Evolutionary conservation across 2,797 vertebrate genomes (phyloP).

Genomic region (Sebastes vulpes): DNA sequence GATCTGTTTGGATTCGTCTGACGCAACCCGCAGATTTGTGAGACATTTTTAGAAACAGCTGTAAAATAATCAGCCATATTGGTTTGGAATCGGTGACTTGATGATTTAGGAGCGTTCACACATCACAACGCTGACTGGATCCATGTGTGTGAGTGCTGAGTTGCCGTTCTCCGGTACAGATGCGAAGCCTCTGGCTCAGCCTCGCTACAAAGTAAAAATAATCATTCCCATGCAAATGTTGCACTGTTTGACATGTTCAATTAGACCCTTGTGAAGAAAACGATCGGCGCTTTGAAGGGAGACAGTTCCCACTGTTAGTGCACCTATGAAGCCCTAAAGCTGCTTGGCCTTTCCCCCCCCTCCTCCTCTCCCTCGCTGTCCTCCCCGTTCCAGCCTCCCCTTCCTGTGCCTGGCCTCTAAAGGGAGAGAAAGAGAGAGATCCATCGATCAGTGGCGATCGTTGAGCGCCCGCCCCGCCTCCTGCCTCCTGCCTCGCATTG

Average conservation of each 20-base stretch:
- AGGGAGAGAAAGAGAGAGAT: constrained; percentile 48
- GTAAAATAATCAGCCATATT: constrained; percentile 21
- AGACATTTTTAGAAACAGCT: constrained; percentile 17
- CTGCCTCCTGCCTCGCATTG: constrained; percentile 86
- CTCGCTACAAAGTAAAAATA: constrained; percentile 52
- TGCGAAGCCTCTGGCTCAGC: constrained; percentile 34
- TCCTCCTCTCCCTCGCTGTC: constrained; percentile 25
- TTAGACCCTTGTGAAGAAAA: constrained; percentile 71
- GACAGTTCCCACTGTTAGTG: constrained; percentile 65
- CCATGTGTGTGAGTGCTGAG: background rate
- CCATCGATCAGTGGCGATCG: constrained; percentile 87
- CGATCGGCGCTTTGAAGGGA: constrained; percentile 69
- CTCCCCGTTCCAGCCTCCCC: constrained; percentile 42
- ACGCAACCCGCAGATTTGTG: background rate
- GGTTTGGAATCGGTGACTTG: constrained; percentile 6
- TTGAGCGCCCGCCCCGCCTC: constrained; percentile 75
- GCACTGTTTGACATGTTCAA: constrained; percentile 69
- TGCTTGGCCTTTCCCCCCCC: constrained; percentile 47
- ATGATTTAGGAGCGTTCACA: background rate
- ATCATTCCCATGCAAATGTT: constrained; percentile 67
- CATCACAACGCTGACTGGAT: background rate
- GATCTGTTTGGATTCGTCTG: constrained; percentile 10
- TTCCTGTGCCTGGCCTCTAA: constrained; percentile 63
- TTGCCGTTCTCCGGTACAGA: constrained; percentile 19
- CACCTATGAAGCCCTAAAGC: constrained; percentile 69